phyloP scores from a whole-genome alignment of 35 echinoderm and acorn worm genomes.

The Ophioderma brevispina region DNA sequence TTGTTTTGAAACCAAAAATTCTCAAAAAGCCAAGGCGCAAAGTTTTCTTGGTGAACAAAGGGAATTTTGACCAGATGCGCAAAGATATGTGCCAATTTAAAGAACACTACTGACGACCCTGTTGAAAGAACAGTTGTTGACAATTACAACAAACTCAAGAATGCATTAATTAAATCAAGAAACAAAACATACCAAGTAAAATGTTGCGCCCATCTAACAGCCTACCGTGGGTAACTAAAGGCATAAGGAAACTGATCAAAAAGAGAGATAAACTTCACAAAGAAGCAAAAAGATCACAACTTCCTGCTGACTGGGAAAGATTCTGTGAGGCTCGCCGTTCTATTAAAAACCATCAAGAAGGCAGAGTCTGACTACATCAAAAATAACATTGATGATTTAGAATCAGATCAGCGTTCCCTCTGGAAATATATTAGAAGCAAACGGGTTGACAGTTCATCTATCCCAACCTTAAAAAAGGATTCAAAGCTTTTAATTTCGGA shows the following conservation, averaged over 20 bases:
- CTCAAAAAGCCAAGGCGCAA: background rate
- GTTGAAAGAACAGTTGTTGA: background rate
- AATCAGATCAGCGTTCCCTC: background rate
- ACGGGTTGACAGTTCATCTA: background rate
- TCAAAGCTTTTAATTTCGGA: background rate
- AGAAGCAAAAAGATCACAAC: background rate
- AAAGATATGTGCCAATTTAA: background rate
- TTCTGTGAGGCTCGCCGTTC: background rate
- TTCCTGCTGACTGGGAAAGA: background rate
- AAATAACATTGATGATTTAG: conserved; percentile 18
- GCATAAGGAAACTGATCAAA: background rate
- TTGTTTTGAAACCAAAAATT: background rate
- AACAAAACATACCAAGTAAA: conserved; percentile 3
- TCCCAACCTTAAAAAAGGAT: background rate
- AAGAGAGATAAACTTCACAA: conserved; percentile 6
- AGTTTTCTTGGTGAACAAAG: conserved; percentile 6
- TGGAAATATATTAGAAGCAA: background rate
- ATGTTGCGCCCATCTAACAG: background rate
- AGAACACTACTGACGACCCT: background rate
- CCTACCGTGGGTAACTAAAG: conserved; percentile 34
- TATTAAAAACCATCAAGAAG: background rate
- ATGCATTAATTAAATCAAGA: background rate
- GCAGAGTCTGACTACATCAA: background rate
- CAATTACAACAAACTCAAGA: background rate
- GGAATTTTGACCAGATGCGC: background rate